These are phyloP conservation scores for Graphium colonna DNA, from an alignment of 2,888 invertebrate genomes.

Conservation along the genomic window DNA sequence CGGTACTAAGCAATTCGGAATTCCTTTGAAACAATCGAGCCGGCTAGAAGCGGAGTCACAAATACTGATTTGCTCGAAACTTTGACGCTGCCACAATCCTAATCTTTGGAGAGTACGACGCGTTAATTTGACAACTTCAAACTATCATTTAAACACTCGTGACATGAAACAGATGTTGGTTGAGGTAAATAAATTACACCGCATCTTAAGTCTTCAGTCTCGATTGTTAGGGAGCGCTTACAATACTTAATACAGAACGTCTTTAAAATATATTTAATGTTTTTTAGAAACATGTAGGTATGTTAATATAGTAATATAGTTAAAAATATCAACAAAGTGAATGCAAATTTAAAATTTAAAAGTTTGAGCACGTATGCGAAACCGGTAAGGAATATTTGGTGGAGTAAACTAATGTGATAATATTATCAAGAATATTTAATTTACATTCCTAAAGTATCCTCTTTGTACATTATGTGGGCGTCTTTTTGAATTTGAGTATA, in stretches of 20 bases:
- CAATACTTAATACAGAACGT: no score
- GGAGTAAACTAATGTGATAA: no score
- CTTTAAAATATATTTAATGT: not conserved
- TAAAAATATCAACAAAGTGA: no score
- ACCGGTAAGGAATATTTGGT: no score
- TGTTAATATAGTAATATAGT: no score
- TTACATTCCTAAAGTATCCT: no score
- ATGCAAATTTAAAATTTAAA: no score
- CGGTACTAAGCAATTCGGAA: not conserved
- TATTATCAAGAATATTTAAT: no score
- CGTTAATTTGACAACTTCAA: constrained; percentile 73
- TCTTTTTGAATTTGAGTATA: no score
- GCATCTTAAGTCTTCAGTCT: constrained; percentile 41
- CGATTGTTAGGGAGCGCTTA: constrained; percentile 1
- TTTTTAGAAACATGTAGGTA: no score
- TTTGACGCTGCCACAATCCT: constrained; percentile 35
- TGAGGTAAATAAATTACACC: constrained; percentile 64
- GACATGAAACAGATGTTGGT: constrained; percentile 63
- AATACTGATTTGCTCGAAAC: constrained; percentile 35
- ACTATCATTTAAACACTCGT: constrained; percentile 63
- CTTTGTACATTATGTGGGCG: no score
- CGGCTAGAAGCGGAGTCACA: constrained; percentile 28
- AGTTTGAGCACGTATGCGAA: no score
- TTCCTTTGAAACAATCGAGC: not conserved
- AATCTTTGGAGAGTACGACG: constrained; percentile 48